These are phyloP conservation scores for Eilema depressum DNA, from an alignment of 2,888 invertebrate genomes.

Conservation along the genomic window DNA sequence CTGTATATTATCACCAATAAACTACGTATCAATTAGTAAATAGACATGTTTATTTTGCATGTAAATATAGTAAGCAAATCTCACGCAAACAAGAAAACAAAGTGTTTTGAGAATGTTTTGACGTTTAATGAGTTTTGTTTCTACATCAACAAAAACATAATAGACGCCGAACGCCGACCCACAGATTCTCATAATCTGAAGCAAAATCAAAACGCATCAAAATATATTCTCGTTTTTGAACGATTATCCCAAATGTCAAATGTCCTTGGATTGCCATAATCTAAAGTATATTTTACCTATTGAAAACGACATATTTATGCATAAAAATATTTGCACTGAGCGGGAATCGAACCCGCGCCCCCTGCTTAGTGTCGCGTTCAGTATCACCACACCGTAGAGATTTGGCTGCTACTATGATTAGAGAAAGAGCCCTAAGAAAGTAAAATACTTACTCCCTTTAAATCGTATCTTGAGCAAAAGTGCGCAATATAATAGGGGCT, in stretches of 20 bases:
- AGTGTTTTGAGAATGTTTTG: too few relatives aligned
- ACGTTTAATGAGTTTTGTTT: conserved; percentile 39
- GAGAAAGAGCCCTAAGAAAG: too few relatives aligned
- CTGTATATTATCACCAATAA: conserved; percentile 38
- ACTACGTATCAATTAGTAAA: conserved; percentile 20
- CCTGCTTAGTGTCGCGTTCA: too few relatives aligned
- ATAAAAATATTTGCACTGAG: too few relatives aligned
- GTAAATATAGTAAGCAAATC: conserved; percentile 27
- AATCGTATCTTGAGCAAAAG: too few relatives aligned
- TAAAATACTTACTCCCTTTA: too few relatives aligned
- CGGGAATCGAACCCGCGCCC: too few relatives aligned
- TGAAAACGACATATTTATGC: too few relatives aligned
- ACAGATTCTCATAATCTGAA: neutral
- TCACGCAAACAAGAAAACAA: conserved; percentile 9
- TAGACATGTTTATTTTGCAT: conserved; percentile 38
- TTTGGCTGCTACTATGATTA: too few relatives aligned
- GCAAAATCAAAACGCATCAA: neutral
- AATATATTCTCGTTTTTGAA: conserved; percentile 29
- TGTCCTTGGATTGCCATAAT: conserved; percentile 26
- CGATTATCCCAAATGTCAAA: conserved; percentile 32
- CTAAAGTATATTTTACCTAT: conserved; percentile 18
- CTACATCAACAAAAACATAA: conserved; percentile 7
- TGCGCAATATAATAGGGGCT: too few relatives aligned
- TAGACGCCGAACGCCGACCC: neutral
- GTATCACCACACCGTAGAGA: too few relatives aligned